Conservation (phyloP, 1,140 invertebrate species). For the Pseudomyrmex cubaensis region DNA sequence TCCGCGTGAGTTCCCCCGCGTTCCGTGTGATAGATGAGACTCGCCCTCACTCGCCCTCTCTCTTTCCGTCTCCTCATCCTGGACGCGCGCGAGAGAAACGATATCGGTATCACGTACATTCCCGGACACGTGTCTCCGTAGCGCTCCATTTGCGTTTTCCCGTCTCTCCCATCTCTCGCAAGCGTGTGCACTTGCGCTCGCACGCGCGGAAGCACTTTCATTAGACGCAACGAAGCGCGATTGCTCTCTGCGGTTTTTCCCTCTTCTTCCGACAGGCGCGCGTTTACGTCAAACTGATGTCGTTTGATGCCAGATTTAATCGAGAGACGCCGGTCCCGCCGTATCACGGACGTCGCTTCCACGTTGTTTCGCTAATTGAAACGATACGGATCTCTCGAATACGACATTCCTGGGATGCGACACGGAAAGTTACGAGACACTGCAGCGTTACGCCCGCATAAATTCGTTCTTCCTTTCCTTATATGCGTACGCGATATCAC, state of each 20-base stretch:
- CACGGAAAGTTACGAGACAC: conserved; percentile 17
- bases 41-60: neutral
- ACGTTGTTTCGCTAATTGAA: conserved; percentile 58
- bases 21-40: conserved; percentile 67
- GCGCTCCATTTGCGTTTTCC: conserved; percentile 45
- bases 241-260: conserved; percentile 40
- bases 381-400: conserved; percentile 38
- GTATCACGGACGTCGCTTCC: conserved; percentile 13
- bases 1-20: neutral
- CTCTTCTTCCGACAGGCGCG: neutral
- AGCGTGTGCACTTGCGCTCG: neutral
- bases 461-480: conserved; percentile 31
- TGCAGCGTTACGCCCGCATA: neutral
- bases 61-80: neutral
- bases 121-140: conserved; percentile 41
- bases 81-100: neutral
- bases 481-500: neutral
- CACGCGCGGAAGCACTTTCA: conserved; percentile 25
- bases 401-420: neutral
- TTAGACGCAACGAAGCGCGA: conserved; percentile 40
- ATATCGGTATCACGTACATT: conserved; percentile 46
- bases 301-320: conserved; percentile 42
- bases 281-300: conserved; percentile 9
- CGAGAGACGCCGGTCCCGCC: neutral
- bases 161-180: neutral